Conservation (phyloP, 2,113 vertebrate genomes). For the Atherinomorus stipes region DNA sequence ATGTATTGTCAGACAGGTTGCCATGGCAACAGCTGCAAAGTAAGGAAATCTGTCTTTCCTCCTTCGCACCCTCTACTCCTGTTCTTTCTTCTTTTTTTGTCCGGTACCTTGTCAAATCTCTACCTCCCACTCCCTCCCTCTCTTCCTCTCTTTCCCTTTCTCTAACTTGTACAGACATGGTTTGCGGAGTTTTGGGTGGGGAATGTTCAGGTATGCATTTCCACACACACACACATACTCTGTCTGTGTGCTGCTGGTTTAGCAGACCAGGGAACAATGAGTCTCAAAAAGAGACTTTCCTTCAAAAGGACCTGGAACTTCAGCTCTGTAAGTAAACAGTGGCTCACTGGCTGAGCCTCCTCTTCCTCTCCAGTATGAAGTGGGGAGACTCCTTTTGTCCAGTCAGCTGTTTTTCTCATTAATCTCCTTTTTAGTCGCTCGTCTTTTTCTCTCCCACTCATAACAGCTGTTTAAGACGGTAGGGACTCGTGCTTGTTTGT, state of each 20-base stretch:
- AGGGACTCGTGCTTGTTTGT: conserved; percentile 50
- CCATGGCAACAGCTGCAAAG: conserved; percentile 71
- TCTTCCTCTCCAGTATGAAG: conserved; percentile 38
- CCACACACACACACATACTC: conserved; percentile 64
- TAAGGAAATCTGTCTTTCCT: conserved; percentile 66
- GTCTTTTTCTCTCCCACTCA: conserved; percentile 23
- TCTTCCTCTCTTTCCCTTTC: conserved; percentile 41
- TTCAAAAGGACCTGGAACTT: conserved; percentile 80
- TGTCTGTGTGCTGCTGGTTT: conserved; percentile 62
- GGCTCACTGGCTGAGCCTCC: conserved; percentile 36
- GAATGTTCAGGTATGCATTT: conserved; percentile 80
- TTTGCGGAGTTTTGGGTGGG: conserved; percentile 77
- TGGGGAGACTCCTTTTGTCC: conserved; percentile 65
- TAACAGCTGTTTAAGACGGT: conserved; percentile 72
- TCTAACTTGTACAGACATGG: conserved; percentile 87
- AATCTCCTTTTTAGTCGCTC: conserved; percentile 51
- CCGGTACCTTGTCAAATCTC: conserved; percentile 70
- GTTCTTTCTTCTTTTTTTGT: conserved; percentile 25
- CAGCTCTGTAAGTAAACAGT: conserved; percentile 77
- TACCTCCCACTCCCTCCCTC: conserved; percentile 50
- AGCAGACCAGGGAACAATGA: conserved; percentile 78
- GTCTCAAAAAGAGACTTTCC: conserved; percentile 83
- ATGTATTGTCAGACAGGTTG: conserved; percentile 68
- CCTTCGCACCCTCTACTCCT: conserved; percentile 14
- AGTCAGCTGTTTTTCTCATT: conserved; percentile 81